Evolutionary conservation across 2,888 invertebrate species (phyloP), one percentile per base, ranked within the genome.

Genomic region (Callosobruchus maculatus): DNA sequence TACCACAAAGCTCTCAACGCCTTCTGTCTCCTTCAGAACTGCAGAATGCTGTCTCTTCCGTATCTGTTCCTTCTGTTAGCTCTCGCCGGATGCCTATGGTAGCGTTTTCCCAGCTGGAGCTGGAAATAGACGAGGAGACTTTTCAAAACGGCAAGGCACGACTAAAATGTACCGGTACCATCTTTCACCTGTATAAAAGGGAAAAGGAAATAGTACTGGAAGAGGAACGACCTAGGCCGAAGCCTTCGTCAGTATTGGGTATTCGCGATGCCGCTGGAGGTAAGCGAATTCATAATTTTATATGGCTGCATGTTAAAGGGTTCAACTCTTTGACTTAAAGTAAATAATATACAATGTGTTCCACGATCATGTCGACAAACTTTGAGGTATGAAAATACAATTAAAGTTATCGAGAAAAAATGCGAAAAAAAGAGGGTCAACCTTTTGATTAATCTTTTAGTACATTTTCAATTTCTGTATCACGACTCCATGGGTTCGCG

Each of bases 231-330:
- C 93, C 94, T 75, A 90, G 92, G 86, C 91, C 93, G 80, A 90
- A 92, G 86, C 91, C 93, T 81, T 93, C 93, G 77, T 93, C 93
- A 74, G 93, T 94, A 81, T 88, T 93, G 81, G 93, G 93, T 81
- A 93, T 93, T 76, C 89, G 92, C 76, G 92, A 92, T 87, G 89
- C 89, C 80, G 90, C 90, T 78, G 82, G 85, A 85, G 90, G 90
- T 90, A 84, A 67, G 71, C 2, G 2, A 7, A 26, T 26, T 26
- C 7, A 2, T 26, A 26, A 2, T 26, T 26, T 7, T 26, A 26
- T n/a, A n/a, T n/a, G 26, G 2, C 3, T 26, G 7, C 26, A 26
- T 26, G 7, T 2, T 4, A 26, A 7, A 2, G 26, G 7, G 2
- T 2, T 26, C 2, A 26, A 7, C 2, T 4, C 26, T 26, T 2